phyloP scores from a whole-genome alignment of 2,797 vertebrate species.

The Cirrhinus mrigala region DNA sequence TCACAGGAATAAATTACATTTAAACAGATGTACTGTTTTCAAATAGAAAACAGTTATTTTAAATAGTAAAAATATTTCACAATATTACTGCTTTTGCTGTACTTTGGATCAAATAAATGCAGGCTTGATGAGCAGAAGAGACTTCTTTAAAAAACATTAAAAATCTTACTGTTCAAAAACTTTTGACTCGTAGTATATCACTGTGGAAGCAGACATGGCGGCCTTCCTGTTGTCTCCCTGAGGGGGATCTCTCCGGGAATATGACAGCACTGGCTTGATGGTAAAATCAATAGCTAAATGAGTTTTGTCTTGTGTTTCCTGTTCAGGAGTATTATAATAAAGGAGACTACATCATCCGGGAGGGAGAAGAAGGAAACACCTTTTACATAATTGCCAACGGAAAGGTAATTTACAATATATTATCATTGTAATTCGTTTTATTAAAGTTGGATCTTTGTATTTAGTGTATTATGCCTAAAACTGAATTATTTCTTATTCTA shows the following conservation, averaged over 20 bases:
- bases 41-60: too few species aligned
- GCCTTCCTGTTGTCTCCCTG: conserved; percentile 53
- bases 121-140: too few species aligned
- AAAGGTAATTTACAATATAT: conserved; percentile 79
- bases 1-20: too few species aligned
- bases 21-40: too few species aligned
- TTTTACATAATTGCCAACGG: conserved; percentile 95
- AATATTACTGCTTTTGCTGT: too few species aligned
- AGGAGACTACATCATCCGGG: conserved; percentile 89
- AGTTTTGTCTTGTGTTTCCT: conserved; percentile 61
- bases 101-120: too few species aligned
- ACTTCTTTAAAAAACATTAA: too few species aligned
- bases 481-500: background rate
- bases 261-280: conserved; percentile 49
- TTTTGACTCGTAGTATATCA: background rate
- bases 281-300: conserved; percentile 66
- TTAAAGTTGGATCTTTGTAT: background rate
- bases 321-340: conserved; percentile 91
- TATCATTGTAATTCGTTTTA: background rate
- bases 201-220: conserved; percentile 32
- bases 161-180: too few species aligned
- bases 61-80: too few species aligned
- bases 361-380: conserved; percentile 93
- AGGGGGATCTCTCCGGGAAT: conserved; percentile 54
- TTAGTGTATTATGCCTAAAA: background rate